Conservation (phyloP, 2,113 vertebrate species). For the Planiliza haematocheilus region DNA sequence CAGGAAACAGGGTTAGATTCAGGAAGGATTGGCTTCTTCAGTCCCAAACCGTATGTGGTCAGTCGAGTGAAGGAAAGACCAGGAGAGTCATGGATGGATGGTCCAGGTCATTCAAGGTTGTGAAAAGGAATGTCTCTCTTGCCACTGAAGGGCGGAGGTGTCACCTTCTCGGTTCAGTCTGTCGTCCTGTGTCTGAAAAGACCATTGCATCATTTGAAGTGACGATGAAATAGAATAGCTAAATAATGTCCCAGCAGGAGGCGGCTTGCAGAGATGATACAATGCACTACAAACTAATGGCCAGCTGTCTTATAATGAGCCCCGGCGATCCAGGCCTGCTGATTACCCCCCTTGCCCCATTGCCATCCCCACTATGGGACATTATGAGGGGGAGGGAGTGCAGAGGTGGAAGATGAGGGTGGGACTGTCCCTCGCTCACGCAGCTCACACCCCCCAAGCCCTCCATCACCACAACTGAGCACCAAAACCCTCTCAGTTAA, state of each 20-base stretch:
- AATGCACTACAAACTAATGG: slow-evolving; percentile 76
- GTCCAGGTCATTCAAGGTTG: slow-evolving; percentile 16
- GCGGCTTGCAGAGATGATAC: slow-evolving; percentile 70
- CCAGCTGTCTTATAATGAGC: slow-evolving; percentile 83
- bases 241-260: slow-evolving; percentile 82
- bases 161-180: slow-evolving; percentile 64
- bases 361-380: slow-evolving; percentile 45
- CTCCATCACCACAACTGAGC: slow-evolving; percentile 66
- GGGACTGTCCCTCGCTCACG: slow-evolving; percentile 66
- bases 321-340: slow-evolving; percentile 55
- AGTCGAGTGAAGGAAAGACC: slow-evolving; percentile 10
- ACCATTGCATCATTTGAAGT: slow-evolving; percentile 77
- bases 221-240: slow-evolving; percentile 82
- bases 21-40: slow-evolving; percentile 13
- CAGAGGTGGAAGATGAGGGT: slow-evolving; percentile 60
- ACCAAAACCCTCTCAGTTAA: slow-evolving; percentile 75
- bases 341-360: slow-evolving; percentile 58
- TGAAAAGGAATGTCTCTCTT: slow-evolving; percentile 51
- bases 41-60: slow-evolving; percentile 28
- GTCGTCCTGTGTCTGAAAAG: slow-evolving; percentile 65
- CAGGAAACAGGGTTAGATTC: slow-evolving; percentile 4
- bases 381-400: slow-evolving; percentile 38
- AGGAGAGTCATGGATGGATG: slow-evolving; percentile 6
- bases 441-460: slow-evolving; percentile 52
- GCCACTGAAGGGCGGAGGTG: slow-evolving; percentile 60